Evolutionary conservation across 2,113 vertebrate species (phyloP).

Genomic region (Scalopus aquaticus): DNA sequence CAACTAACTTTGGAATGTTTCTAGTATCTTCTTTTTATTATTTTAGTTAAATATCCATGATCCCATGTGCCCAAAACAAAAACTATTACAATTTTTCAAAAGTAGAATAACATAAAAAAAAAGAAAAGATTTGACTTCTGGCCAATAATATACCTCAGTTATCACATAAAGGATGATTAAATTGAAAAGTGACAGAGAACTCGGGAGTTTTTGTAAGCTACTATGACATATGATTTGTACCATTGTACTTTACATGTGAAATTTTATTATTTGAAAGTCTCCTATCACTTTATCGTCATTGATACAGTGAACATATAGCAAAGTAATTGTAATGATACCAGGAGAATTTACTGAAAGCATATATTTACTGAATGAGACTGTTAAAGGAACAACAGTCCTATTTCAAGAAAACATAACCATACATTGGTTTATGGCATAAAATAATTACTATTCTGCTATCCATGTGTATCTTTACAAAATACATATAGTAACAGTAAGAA

Average conservation of each 20-base stretch:
- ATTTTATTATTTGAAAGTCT: neutral
- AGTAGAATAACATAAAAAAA: constrained; percentile 30
- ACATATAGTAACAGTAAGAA: neutral
- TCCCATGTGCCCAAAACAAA: neutral
- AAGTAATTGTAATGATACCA: neutral
- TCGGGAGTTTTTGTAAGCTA: constrained; percentile 57
- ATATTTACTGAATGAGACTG: neutral
- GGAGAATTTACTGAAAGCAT: neutral
- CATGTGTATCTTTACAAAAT: neutral
- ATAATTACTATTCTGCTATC: neutral
- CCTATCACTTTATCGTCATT: constrained; percentile 61
- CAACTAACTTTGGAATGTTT: neutral
- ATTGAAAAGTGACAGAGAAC: constrained; percentile 52
- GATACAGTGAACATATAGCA: neutral
- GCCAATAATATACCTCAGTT: constrained; percentile 12
- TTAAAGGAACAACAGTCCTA: neutral
- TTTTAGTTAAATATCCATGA: neutral
- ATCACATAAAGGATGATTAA: constrained; percentile 68
- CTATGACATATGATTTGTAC: constrained; percentile 39
- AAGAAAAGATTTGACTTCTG: constrained; percentile 27
- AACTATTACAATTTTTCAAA: constrained; percentile 17
- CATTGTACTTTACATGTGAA: constrained; percentile 47
- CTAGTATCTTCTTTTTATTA: neutral
- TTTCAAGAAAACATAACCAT: neutral
- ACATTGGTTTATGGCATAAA: neutral